Percentiles rank a stretch among this genome's conserved stretches.
Evolutionary conservation across 2,797 vertebrate genomes (phyloP).

Genomic region (Gymnopithys bicolor): DNA sequence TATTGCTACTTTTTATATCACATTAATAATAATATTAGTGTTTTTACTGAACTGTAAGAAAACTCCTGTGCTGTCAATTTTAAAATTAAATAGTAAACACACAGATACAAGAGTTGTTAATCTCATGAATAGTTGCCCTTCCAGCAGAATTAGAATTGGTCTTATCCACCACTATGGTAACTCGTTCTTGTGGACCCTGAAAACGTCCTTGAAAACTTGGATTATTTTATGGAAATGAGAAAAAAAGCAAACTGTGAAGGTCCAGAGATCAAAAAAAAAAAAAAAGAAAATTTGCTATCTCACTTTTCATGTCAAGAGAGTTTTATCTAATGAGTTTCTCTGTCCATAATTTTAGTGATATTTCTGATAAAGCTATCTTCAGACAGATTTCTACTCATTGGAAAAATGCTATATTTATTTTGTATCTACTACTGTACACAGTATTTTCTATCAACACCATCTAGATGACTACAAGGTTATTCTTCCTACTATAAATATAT

Average conservation of each 20-base stretch:
- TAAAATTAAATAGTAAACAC: neutral
- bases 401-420: neutral
- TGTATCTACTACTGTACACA: neutral
- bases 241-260: neutral
- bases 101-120: neutral
- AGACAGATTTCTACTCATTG: neutral
- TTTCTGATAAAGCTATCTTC: neutral
- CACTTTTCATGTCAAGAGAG: neutral
- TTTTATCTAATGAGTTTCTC: neutral
- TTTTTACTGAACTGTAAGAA: neutral
- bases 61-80: neutral
- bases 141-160: neutral
- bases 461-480: neutral
- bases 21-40: neutral
- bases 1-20: neutral
- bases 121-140: neutral
- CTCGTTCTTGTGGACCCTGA: neutral
- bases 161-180: neutral
- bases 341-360: neutral
- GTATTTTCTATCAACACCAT: neutral
- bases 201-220: neutral
- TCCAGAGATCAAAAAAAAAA: neutral
- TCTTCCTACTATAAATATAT: neutral
- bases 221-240: neutral
- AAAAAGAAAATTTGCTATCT: neutral